These are phyloP conservation scores for Phalacrocorax pelagicus DNA, from an alignment of 2,113 vertebrate genomes.

Conservation along the genomic window DNA sequence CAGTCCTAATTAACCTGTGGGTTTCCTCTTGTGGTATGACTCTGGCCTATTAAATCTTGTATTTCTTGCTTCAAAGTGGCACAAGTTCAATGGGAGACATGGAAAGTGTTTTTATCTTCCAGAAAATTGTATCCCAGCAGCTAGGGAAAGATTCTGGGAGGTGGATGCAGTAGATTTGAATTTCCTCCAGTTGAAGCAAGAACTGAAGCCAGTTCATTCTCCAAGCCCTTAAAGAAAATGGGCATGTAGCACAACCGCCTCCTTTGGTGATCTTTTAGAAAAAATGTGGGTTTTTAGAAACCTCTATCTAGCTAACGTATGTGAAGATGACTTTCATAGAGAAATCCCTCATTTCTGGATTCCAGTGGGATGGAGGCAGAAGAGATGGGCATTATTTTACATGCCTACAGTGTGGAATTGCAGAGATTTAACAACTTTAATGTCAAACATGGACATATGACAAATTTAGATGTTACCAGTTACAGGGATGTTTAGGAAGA, in stretches of 20 bases:
- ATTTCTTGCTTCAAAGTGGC: neutral
- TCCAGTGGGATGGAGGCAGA: neutral
- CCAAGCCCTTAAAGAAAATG: neutral
- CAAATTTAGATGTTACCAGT: neutral
- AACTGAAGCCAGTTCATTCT: neutral
- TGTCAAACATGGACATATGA: neutral
- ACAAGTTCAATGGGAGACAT: neutral
- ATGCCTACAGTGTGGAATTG: neutral
- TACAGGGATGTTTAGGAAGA: neutral
- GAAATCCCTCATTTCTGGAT: neutral
- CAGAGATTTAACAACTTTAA: neutral
- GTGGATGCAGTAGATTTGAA: neutral
- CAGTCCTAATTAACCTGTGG: conserved; percentile 27
- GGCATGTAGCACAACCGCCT: neutral
- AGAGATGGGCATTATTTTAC: neutral
- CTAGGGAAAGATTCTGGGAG: neutral
- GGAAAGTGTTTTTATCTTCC: neutral
- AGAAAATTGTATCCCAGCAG: neutral
- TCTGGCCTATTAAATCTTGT: neutral
- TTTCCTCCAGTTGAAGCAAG: neutral
- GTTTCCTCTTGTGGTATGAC: conserved; percentile 1
- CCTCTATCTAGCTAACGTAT: neutral
- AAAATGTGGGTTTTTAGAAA: neutral
- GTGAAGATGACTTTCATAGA: neutral
- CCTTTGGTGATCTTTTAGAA: neutral